These are phyloP conservation scores for Xenops minutus DNA, from an alignment of 2,797 vertebrate genomes.

Conservation along the genomic window DNA sequence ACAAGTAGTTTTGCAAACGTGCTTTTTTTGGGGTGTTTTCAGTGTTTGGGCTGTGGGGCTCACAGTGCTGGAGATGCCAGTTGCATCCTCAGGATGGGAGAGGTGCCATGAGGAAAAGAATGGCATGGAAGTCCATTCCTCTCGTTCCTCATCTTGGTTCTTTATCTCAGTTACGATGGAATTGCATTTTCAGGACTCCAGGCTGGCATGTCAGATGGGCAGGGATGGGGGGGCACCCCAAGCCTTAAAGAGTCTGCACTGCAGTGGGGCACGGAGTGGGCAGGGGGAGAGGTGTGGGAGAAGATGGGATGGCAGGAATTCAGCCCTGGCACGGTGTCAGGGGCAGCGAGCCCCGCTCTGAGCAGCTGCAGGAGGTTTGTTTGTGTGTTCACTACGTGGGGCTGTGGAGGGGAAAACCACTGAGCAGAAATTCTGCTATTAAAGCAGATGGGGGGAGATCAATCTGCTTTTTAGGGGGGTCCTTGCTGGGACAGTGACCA, in stretches of 20 bases:
- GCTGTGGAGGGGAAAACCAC: background rate
- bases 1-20: background rate
- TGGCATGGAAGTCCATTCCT: fast-evolving
- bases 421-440: background rate
- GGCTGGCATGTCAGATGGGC: fast-evolving
- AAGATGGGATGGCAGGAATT: background rate
- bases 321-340: background rate
- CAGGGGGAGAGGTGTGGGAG: background rate
- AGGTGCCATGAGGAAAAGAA: background rate
- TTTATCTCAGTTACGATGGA: background rate
- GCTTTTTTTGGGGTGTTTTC: background rate
- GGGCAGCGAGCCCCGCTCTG: background rate
- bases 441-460: conserved; percentile 9
- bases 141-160: background rate
- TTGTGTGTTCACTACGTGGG: background rate
- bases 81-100: background rate
- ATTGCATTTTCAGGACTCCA: fast-evolving
- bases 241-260: fast-evolving
- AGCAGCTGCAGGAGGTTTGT: conserved; percentile 2
- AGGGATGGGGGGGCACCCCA: background rate
- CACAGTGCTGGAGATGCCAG: fast-evolving
- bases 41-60: background rate
- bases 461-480: background rate
- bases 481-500: background rate
- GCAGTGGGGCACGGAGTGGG: fast-evolving